Conservation (phyloP, 2,888 invertebrate species). For the Hyppa rectilinea region DNA sequence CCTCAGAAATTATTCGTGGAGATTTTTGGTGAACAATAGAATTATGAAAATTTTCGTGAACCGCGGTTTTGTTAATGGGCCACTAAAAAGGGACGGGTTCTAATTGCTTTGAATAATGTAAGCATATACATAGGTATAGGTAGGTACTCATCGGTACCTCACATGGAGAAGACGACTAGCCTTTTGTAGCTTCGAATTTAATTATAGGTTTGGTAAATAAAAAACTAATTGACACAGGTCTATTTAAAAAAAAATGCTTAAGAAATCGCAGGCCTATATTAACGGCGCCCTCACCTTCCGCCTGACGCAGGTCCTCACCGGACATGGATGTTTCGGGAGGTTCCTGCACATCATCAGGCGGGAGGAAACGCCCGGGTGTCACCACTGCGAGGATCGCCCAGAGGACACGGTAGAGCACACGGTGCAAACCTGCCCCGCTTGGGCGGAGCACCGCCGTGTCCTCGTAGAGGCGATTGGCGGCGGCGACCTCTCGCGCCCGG, state of each 20-base stretch:
- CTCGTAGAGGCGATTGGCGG: no score
- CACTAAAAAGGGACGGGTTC: constrained; percentile 79
- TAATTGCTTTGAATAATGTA: constrained; percentile 85
- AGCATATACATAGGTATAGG: constrained; percentile 61
- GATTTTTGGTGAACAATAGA: constrained; percentile 73
- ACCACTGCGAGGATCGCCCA: no score
- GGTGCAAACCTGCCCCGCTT: no score
- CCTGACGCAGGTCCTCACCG: no score
- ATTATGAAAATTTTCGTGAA: constrained; percentile 77
- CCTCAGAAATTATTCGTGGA: constrained; percentile 43
- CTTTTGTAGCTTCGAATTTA: constrained; percentile 60
- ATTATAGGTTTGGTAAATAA: constrained; percentile 52
- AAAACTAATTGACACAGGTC: constrained; percentile 30
- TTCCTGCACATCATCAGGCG: no score
- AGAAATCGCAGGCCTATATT: not conserved
- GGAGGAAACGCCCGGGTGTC: no score
- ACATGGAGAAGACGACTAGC: constrained; percentile 64
- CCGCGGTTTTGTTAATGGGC: constrained; percentile 75
- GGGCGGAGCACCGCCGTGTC: no score
- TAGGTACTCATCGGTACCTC: constrained; percentile 73
- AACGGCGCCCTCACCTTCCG: no score
- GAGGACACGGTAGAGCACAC: no score
- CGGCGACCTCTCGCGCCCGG: no score
- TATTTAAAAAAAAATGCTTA: constrained; percentile 17
- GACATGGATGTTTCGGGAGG: no score